Conservation (phyloP, 2,888 invertebrate species). For the Hermodice carunculata region DNA sequence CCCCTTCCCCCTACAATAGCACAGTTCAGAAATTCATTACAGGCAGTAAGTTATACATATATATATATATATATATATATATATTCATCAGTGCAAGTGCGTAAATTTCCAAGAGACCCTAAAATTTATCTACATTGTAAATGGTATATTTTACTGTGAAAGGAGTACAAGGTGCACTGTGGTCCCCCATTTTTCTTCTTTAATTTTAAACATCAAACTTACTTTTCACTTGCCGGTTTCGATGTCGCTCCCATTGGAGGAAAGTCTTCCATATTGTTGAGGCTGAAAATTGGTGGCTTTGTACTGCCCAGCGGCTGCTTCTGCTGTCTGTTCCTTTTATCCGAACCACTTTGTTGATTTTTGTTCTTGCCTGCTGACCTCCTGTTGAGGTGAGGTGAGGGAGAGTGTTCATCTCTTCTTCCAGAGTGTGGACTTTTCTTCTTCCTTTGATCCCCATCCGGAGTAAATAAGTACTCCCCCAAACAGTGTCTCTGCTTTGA, state of each 20-base stretch:
- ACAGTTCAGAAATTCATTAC: too few relatives aligned
- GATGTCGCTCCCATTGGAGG: conserved; percentile 45
- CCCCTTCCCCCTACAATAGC: too few relatives aligned
- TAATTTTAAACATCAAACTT: too few relatives aligned
- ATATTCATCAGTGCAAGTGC: too few relatives aligned
- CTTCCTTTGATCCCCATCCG: conserved; percentile 41
- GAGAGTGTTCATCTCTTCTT: background rate
- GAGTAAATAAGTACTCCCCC: conserved; percentile 54
- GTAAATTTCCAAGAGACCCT: too few relatives aligned
- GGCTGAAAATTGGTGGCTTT: conserved; percentile 45
- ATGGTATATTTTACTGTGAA: too few relatives aligned
- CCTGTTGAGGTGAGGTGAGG: conserved; percentile 7
- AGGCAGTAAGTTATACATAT: too few relatives aligned
- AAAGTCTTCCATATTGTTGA: conserved; percentile 50
- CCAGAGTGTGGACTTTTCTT: conserved; percentile 28
- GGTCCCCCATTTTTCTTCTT: too few relatives aligned
- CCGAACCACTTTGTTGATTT: background rate
- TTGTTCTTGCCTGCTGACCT: conserved; percentile 10
- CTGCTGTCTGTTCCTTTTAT: conserved; percentile 1
- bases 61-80: too few relatives aligned
- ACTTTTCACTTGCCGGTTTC: too few relatives aligned
- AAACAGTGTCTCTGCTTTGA: conserved; percentile 52
- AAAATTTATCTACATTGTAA: too few relatives aligned
- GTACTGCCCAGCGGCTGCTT: background rate
- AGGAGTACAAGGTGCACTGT: too few relatives aligned